Conservation (phyloP, 2,113 vertebrate species). For the Chelonoidis abingdonii region DNA sequence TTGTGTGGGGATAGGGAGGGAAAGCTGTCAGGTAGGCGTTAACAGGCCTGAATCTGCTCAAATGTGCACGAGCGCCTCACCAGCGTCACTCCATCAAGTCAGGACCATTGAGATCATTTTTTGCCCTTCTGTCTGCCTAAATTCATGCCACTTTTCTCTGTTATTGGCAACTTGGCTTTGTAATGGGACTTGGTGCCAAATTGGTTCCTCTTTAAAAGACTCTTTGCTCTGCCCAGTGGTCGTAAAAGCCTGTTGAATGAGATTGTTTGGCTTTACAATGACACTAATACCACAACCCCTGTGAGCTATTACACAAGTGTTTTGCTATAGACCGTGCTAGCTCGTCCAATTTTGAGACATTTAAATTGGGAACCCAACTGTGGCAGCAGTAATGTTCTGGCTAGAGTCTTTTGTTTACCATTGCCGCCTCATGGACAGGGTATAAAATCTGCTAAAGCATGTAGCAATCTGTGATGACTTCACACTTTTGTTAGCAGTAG, state of each 20-base stretch:
- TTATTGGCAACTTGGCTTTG: background rate
- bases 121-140: background rate
- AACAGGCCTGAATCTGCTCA: background rate
- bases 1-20: background rate
- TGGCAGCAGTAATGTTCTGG: slow-evolving; percentile 69
- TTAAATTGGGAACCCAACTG: slow-evolving; percentile 33
- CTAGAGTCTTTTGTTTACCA: slow-evolving; percentile 72
- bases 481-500: slow-evolving; percentile 45
- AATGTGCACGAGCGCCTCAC: background rate
- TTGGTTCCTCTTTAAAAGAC: background rate
- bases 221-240: background rate
- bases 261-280: slow-evolving; percentile 52
- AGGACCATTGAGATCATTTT: background rate
- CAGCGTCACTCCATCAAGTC: background rate
- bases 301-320: fast-evolving
- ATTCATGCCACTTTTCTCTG: background rate
- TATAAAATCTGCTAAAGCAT: slow-evolving; percentile 72
- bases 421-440: slow-evolving; percentile 58
- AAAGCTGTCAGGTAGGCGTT: background rate
- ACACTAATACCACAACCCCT: slow-evolving; percentile 34
- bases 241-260: slow-evolving; percentile 17
- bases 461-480: slow-evolving; percentile 69
- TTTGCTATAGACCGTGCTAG: slow-evolving; percentile 25
- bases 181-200: background rate
- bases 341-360: slow-evolving; percentile 45